Evolutionary conservation across 2,113 vertebrate species (phyloP), one percentile per base, ranked within the genome.

Genomic region (Eleginops maclovinus): DNA sequence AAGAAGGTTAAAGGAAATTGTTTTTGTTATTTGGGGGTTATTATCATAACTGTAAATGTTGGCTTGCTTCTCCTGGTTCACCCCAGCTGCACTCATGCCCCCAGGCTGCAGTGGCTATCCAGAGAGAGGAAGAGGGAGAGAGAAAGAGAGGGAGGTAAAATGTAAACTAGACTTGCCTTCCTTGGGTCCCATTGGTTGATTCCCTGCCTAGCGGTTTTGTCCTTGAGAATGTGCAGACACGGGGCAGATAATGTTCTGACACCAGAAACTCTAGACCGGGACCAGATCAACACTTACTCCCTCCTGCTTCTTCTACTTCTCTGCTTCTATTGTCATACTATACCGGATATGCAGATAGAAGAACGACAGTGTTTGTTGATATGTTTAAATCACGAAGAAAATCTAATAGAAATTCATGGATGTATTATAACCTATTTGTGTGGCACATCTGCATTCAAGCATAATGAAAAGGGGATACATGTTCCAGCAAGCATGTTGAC

Each of bases 211-310:
- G 89, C 82, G 56, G 83, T 88, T 91, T 87, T 93, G 94, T 91
- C 94, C 94, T 95, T 95, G 94, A 94, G 90, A 95, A 95, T 95
- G 94, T 95, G 93, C 94, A 94, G 94, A 94, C 94, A 93, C 75
- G 84, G 81, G 81, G 87, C 93, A 95, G 94, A 95, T 95, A 95
- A 94, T 95, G 93, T 94, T 94, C 93, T 93, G 92, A 94, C 93
- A 94, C 93, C 88, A 93, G 94, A 94, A 94, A 94, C 93, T 93
- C 90, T 90, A 95, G 90, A 93, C 92, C 91, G 40, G 83, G 90
- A 88, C 88, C 87, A 90, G 93, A 91, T 92, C 92, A 90, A 92
- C 92, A 87, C 90, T 90, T 89, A 85, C 81, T 90, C 88, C 75
- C 59, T 70, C 85, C 78, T 84, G 7, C 70, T 83, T 82, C 71